Base-by-base conservation (phyloP, 2,888 invertebrate genomes). In the Sicus ferrugineus region DNA sequence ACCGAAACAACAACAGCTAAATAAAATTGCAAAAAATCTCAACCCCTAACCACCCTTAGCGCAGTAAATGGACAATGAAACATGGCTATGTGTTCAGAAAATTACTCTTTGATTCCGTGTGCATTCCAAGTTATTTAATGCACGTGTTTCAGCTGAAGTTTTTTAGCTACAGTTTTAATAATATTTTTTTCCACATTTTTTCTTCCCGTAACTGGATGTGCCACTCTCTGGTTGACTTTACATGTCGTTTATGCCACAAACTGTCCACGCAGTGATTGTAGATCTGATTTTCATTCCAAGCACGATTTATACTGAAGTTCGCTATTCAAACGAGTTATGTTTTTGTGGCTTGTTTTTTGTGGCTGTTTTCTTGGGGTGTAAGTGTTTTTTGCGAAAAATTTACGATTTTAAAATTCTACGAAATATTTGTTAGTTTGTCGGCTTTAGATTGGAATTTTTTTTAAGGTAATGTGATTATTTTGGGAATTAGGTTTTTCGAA, bases 121-220 rank as follows among this genome's bases (percentile, higher is more conserved):
- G 68, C 68, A 59, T 73, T 73, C 61, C 73, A 38, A 50, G 78
- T 77, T 79, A 78, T 80, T 80, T 79, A 77, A 78, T 78, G 80
- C 80, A 80, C 80, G 80, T 80, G 79, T 77, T 67, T 46, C 69
- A 58, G 67, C 63, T 21, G n/a, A 65, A 34, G 23, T 54, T 54
- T 54, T 23, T 58, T 42, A 28, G 46, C 62, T n/a, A n/a, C n/a
- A 14, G n/a, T 52, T 52, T 3, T 19, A 52, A 50, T 34, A 34
- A 34, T 9, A 34, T 34, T 31, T 23, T 31, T 14, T 38, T 61
- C 48, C 48, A 48, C 42, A 64, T 50, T 58, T 58, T 58, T 46
- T 38, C 6, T 16, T 28, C 21, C 46, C 42, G 66, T 11, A 56
- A n/a, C 19, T 42, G 26, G 38, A 16, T 42, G 28, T 23, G 9